Evolutionary conservation across 2,797 vertebrate genomes (phyloP).

Genomic region (Chloroceryle amazona): DNA sequence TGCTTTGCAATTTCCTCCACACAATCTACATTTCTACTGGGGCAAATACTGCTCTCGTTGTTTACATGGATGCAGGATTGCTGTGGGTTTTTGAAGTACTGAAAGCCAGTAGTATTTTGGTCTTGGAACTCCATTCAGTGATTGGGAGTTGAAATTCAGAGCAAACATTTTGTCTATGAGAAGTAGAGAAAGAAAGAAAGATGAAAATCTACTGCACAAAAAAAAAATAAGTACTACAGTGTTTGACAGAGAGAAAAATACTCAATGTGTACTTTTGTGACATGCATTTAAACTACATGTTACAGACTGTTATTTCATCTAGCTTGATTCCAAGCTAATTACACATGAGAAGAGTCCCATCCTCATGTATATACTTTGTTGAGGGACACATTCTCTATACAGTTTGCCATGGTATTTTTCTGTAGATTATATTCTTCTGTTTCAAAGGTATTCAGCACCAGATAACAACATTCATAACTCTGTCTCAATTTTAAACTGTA

Average conservation of each 20-base stretch:
- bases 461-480: neutral
- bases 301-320: neutral
- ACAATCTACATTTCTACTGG: neutral
- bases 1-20: neutral
- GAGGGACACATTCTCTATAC: neutral
- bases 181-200: neutral
- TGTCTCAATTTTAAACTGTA: neutral
- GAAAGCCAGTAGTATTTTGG: neutral
- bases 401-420: neutral
- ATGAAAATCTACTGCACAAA: neutral
- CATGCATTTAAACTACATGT: neutral
- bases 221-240: neutral
- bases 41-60: neutral
- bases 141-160: neutral
- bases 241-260: neutral
- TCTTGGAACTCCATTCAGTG: neutral
- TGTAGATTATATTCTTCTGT: neutral
- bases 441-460: neutral
- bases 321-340: neutral
- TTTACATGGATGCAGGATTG: neutral
- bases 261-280: neutral
- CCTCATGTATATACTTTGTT: neutral
- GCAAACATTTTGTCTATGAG: neutral
- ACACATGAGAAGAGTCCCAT: neutral
- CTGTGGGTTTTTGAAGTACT: neutral